Percentiles rank a stretch among this genome's conserved stretches.
phyloP scores from a whole-genome alignment of 1,140 invertebrate species.

The Lerema accius region DNA sequence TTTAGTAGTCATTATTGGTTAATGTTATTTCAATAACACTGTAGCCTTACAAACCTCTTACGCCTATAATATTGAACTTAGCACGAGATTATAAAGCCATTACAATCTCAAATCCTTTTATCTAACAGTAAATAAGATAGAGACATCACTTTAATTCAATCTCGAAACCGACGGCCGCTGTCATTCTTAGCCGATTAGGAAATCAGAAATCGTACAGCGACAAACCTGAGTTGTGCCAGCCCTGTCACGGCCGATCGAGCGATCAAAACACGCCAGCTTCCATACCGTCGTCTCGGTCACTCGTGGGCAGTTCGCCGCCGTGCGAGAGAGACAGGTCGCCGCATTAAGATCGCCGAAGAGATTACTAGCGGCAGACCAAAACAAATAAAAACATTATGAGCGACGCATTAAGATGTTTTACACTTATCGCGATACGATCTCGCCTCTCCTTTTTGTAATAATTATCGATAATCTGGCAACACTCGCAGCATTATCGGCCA shows the following conservation, averaged over 20 bases:
- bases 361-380: constrained; percentile 59
- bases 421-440: constrained; percentile 76
- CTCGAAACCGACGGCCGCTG: constrained; percentile 49
- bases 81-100: constrained; percentile 29
- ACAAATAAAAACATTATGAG: constrained; percentile 74
- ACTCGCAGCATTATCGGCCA: constrained; percentile 67
- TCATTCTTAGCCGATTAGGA: constrained; percentile 65
- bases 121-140: constrained; percentile 41
- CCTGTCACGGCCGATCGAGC: constrained; percentile 56
- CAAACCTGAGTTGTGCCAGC: constrained; percentile 48
- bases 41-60: constrained; percentile 28
- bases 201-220: constrained; percentile 54
- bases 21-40: constrained; percentile 5
- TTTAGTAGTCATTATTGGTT: not conserved
- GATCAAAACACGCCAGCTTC: constrained; percentile 57
- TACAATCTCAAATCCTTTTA: constrained; percentile 23
- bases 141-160: constrained; percentile 57
- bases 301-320: constrained; percentile 12
- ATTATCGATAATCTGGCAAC: constrained; percentile 81
- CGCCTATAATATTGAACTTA: constrained; percentile 31
- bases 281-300: constrained; percentile 41
- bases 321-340: constrained; percentile 40
- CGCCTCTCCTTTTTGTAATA: constrained; percentile 72
- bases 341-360: constrained; percentile 56
- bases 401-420: constrained; percentile 78